Evolutionary conservation across 2,797 vertebrate genomes (phyloP), one percentile per base, ranked within the genome.

Genomic region (Tadarida brasiliensis): DNA sequence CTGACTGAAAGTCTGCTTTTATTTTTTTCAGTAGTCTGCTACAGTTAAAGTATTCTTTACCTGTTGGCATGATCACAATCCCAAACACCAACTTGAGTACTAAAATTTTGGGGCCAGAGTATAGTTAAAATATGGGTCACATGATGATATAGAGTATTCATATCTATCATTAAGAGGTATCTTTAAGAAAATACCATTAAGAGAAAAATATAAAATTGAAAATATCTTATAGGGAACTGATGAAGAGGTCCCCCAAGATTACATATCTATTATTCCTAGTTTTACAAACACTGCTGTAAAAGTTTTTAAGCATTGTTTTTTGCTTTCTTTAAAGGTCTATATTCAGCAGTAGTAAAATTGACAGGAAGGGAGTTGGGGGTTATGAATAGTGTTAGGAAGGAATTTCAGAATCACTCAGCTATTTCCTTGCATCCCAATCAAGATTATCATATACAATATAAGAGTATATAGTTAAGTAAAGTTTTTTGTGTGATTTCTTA

Each of bases 171-270:
- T 74, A 70, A 63, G 67, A 86, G 63, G 73, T 78, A 57, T 16
- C n/a, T 26, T 57, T 33, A 10, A 78, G 51, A 65, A n/a, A 91
- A 26, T 76, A 68, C 68, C 44, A 63, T 15, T 71, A 76, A 76
- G 63, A 88, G 90, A 71, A 84, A 92, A 70, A 88, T 92, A 44
- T 59, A 22, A 93, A 93, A 81, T 87, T 59, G 56, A 76, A 86
- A 94, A 76, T 44, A 28, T 91, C 84, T 35, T n/a, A 33, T 44
- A n/a, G n/a, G n/a, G n/a, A 82, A 74, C 24, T 81, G 81, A 65
- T 11, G 54, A 77, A 30, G 51, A 68, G 20, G 54, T 92, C 54
- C 68, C 22, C 68, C 22, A 83, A 94, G 57, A 78, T 11, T 83
- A 7, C 77, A 44, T 76, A 54, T 83, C 15, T 65, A 5, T 44